A percentile compares a stretch with the other conserved stretches of the same genome.
Conservation (phyloP, 2,888 invertebrate species). For the Hydraecia micacea region DNA sequence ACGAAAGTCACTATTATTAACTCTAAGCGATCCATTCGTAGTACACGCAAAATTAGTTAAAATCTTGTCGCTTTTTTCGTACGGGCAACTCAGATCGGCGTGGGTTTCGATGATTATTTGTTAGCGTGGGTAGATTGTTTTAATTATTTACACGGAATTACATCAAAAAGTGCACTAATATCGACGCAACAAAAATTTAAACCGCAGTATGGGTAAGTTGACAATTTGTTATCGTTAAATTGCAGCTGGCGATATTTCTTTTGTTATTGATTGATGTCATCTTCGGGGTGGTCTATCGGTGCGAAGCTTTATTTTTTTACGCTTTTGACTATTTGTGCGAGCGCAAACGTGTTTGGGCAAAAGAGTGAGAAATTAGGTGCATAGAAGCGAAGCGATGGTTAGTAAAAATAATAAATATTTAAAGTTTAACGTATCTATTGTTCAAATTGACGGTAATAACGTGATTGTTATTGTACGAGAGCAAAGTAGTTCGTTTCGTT, state of each 20-base stretch:
- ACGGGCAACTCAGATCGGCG: conserved; percentile 86
- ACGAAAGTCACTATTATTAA: not conserved
- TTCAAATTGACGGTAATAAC: conserved; percentile 19
- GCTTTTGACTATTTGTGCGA: conserved; percentile 71
- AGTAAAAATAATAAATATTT: conserved; percentile 34
- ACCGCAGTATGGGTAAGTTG: conserved; percentile 79
- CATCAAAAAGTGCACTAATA: conserved; percentile 66
- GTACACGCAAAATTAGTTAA: not conserved
- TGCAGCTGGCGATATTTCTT: conserved; percentile 64
- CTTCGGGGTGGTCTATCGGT: conserved; percentile 77
- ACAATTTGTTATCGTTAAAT: conserved; percentile 52
- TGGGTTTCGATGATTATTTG: conserved; percentile 84
- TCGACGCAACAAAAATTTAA: conserved; percentile 60
- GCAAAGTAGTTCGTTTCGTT: conserved; percentile 27
- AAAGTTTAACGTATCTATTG: conserved; percentile 19
- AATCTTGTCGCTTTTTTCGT: conserved; percentile 42
- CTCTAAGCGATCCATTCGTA: conserved; percentile 25
- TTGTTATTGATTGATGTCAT: conserved; percentile 85
- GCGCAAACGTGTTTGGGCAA: conserved; percentile 65
- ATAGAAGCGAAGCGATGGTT: conserved; percentile 51
- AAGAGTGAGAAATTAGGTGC: conserved; percentile 48
- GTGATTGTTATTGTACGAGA: conserved; percentile 61
- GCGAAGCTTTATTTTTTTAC: conserved; percentile 73
- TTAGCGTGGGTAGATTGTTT: conserved; percentile 85
- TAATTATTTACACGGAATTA: conserved; percentile 72